Evolutionary conservation across 2,888 invertebrate species (phyloP), one percentile per base, ranked within the genome.

Genomic region (Linyphia triangularis): DNA sequence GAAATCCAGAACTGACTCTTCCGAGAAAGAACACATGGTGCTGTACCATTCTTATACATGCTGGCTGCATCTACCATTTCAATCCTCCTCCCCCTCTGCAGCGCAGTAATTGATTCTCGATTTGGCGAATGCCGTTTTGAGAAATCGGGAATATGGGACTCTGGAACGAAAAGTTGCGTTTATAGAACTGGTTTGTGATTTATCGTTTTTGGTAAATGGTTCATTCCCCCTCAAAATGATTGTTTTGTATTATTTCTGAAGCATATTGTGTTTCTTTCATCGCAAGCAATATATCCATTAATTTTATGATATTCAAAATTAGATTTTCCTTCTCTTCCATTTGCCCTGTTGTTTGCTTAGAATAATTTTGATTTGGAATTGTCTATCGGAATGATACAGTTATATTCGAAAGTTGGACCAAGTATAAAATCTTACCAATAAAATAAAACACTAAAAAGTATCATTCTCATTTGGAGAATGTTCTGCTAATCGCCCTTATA

Each of bases 101-200:
- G 22, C 73, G 37, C 69, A 65, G 86, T 88, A 88, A 88, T 88
- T 88, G 86, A 88, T 88, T 88, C 86, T 88, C 86, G 86, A 88
- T 88, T 88, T 88, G 85, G 79, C 28, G 63, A 73, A 79, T 57
- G 81, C 86, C 73, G 81, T 86, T 85, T 86, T 37, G 72, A 16
- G 61, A 72, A 86, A 86, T 81, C 63, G 78, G 79, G 72, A 88
- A 81, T 79, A 70, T 65, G 67, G 77, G 77, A 59, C 57, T 72
- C 63, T n/a, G 72, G 65, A 43, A 40, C 28, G 22, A 43, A 22
- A 33, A 77, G 61, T 30, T 26, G 63, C 37, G 57, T 59, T 70
- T 77, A 65, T 65, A 43, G 61, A 59, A 51, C 72, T 59, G 78
- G 61, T 69, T 30, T 37, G 57, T 69, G 67, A 88, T 88, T 88